Conservation (phyloP, 2,113 vertebrate genomes). For the Colius striatus region DNA sequence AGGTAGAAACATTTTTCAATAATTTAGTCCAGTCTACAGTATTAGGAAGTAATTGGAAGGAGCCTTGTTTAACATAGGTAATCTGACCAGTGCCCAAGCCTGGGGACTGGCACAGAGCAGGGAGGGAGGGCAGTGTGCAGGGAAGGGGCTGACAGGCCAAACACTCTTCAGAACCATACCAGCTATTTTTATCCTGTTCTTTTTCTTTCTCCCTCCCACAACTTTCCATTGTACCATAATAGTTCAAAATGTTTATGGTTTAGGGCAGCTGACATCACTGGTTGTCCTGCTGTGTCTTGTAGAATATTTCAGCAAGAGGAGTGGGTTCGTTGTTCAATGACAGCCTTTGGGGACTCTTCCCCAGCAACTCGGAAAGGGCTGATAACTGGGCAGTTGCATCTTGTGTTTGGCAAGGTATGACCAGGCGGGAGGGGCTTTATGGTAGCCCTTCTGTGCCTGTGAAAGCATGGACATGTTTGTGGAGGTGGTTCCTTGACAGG, state of each 20-base stretch:
- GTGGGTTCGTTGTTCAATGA: not conserved
- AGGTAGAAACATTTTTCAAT: not conserved
- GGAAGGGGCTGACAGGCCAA: not conserved
- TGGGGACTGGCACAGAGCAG: not conserved
- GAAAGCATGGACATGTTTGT: not conserved
- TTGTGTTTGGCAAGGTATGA: not conserved
- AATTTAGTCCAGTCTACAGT: not conserved
- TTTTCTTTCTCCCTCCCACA: slow-evolving; percentile 49
- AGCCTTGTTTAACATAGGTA: not conserved
- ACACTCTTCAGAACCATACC: not conserved
- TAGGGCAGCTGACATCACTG: slow-evolving; percentile 25
- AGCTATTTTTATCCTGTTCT: slow-evolving; percentile 50
- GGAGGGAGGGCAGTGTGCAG: not conserved
- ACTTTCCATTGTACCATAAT: slow-evolving; percentile 62
- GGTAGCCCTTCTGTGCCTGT: fast-evolving
- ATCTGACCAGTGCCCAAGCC: not conserved
- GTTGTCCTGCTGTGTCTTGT: not conserved
- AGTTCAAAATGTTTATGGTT: slow-evolving; percentile 61
- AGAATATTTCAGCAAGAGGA: not conserved
- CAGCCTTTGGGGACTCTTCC: not conserved
- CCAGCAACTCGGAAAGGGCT: not conserved
- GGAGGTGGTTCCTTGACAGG: fast-evolving
- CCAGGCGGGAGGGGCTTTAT: not conserved
- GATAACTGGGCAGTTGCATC: not conserved
- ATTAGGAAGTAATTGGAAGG: not conserved